A percentile compares a stretch with the other conserved stretches of the same genome.
Conservation (phyloP, 2,888 invertebrate genomes). For the Lycocerus yunnanus region DNA sequence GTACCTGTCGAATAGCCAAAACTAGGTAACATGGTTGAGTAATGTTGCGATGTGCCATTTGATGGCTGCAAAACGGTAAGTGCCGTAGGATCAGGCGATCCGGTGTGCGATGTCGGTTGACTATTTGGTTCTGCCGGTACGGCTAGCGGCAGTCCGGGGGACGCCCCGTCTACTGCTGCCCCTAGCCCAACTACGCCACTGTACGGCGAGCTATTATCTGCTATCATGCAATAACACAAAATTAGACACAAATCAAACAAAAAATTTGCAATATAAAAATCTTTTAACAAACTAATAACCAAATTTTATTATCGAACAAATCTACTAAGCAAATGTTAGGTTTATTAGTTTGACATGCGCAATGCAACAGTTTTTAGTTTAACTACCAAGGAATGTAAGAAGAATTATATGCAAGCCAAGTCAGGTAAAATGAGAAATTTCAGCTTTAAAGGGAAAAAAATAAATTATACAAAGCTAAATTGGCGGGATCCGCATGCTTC, state of each 20-base stretch:
- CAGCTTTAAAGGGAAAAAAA: not conserved
- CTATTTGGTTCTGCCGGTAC: constrained; percentile 51
- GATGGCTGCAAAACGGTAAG: constrained; percentile 65
- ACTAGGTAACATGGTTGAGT: constrained; percentile 69
- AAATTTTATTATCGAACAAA: not conserved
- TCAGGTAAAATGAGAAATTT: not conserved
- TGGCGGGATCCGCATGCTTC: too few species aligned
- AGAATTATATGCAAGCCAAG: not conserved
- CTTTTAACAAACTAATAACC: not conserved
- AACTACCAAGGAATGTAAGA: not conserved
- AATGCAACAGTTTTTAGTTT: not conserved
- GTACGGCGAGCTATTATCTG: constrained; percentile 57
- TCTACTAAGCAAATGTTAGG: not conserved
- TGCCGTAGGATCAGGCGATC: constrained; percentile 57
- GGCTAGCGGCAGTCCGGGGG: constrained; percentile 58
- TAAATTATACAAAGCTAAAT: too few species aligned
- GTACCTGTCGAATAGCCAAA: constrained; percentile 71
- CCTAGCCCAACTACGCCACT: constrained; percentile 55
- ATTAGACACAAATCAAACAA: constrained; percentile 34
- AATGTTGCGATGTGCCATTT: constrained; percentile 60
- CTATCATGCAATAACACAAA: constrained; percentile 43
- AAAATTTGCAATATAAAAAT: constrained; percentile 7
- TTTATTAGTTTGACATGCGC: not conserved
- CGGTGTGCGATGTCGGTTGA: constrained; percentile 58
- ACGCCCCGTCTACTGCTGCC: constrained; percentile 55